Conservation (phyloP, 2,797 vertebrate genomes). For the Odontamblyopus rebecca region DNA sequence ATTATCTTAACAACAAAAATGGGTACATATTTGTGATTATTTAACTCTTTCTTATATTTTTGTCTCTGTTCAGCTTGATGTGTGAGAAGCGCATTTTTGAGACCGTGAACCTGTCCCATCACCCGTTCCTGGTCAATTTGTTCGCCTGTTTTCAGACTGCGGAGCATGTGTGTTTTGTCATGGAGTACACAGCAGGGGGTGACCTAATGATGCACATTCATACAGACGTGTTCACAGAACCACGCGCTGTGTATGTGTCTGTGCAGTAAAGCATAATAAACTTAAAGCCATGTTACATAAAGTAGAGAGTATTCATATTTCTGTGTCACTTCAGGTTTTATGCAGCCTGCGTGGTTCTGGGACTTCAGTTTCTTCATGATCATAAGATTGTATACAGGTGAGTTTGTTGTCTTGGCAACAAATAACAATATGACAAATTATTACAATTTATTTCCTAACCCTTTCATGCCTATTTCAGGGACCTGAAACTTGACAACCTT, state of each 20-base stretch:
- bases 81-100: constrained; percentile 93
- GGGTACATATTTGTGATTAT: constrained; percentile 1
- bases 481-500: constrained; percentile 91
- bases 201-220: constrained; percentile 91
- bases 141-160: constrained; percentile 91
- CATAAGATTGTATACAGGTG: constrained; percentile 91
- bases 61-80: constrained; percentile 78
- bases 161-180: constrained; percentile 90
- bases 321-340: constrained; percentile 78
- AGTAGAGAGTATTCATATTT: too few relatives aligned
- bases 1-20: constrained; percentile 1
- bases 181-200: constrained; percentile 90
- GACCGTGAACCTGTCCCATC: constrained; percentile 80
- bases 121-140: constrained; percentile 91
- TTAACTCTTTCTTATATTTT: constrained; percentile 10
- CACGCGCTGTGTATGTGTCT: constrained; percentile 75
- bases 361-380: constrained; percentile 89
- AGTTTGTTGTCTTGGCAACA: constrained; percentile 23
- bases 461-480: constrained; percentile 49
- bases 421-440: not conserved
- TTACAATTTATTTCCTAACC: not conserved
- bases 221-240: constrained; percentile 77
- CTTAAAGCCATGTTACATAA: too few relatives aligned
- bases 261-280: not conserved
- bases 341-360: constrained; percentile 87